Percentiles rank a stretch among this genome's conserved stretches.
Conservation (phyloP, 2,113 vertebrate species). For the Brachypodius melanocephalos region DNA sequence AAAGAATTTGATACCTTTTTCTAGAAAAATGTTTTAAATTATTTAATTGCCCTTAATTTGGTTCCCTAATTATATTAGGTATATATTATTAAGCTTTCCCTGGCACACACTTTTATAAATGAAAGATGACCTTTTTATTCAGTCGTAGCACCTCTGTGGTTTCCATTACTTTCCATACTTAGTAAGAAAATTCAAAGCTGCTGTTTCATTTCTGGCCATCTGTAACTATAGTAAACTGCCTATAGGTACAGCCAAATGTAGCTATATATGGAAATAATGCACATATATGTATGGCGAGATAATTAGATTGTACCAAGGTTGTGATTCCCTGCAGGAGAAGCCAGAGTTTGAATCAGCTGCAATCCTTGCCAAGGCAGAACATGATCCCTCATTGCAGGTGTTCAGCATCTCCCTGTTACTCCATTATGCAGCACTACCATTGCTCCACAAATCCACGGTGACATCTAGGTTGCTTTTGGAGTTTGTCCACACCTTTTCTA, state of each 20-base stretch:
- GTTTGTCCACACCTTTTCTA: slow-evolving; percentile 29
- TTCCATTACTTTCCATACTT: background rate
- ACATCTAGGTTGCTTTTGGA: slow-evolving; percentile 1
- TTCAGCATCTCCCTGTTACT: background rate
- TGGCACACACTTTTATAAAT: background rate
- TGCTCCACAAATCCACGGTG: background rate
- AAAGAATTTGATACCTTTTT: background rate
- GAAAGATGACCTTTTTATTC: slow-evolving; percentile 4
- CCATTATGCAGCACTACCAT: rapidly evolving
- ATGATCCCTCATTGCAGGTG: background rate
- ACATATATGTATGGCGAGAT: background rate
- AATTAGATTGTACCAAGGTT: slow-evolving; percentile 18
- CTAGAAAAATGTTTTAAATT: background rate
- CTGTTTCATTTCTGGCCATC: background rate
- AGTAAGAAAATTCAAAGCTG: background rate
- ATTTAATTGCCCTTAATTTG: background rate
- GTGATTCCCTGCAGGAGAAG: slow-evolving; percentile 16
- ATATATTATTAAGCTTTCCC: background rate
- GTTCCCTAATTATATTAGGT: background rate
- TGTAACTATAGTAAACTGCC: background rate
- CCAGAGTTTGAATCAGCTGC: background rate
- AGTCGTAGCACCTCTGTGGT: background rate
- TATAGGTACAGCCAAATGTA: background rate
- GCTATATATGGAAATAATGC: background rate
- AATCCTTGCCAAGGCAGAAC: background rate